A percentile compares a stretch with the other conserved stretches of the same genome.
Evolutionary conservation across 2,888 invertebrate species (phyloP).

Genomic region (Athrips mouffetella): DNA sequence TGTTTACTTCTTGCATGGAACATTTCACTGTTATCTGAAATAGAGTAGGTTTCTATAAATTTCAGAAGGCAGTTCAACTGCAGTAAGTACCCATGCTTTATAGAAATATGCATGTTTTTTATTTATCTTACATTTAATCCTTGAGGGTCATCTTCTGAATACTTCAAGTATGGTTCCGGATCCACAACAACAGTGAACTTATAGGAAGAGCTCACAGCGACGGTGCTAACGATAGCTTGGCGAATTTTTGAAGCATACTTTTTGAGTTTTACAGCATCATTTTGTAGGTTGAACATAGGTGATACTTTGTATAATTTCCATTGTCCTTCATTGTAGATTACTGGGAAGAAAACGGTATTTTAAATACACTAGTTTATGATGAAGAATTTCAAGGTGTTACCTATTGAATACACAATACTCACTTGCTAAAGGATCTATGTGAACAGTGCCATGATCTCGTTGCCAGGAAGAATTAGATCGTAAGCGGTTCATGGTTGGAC

Average conservation of each 20-base stretch:
- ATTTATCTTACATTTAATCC: conserved; percentile 29
- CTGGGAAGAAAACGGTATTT: conserved; percentile 32
- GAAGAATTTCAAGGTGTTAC: neutral
- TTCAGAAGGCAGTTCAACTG: no score
- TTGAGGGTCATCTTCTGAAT: conserved; percentile 57
- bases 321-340: conserved; percentile 59
- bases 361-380: neutral
- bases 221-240: conserved; percentile 50
- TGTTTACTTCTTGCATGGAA: conserved; percentile 38
- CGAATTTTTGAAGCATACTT: conserved; percentile 63
- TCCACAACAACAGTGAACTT: conserved; percentile 55
- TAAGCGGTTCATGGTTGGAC: conserved; percentile 2
- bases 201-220: conserved; percentile 38
- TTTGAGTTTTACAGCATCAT: conserved; percentile 54
- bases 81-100: no score
- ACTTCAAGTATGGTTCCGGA: conserved; percentile 52
- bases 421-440: conserved; percentile 39
- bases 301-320: conserved; percentile 63
- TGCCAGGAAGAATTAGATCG: conserved; percentile 18
- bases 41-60: neutral
- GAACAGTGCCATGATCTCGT: conserved; percentile 17
- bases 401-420: neutral
- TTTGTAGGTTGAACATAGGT: conserved; percentile 56
- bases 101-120: no score
- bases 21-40: conserved; percentile 54